Evolutionary conservation across 1,140 invertebrate genomes (phyloP).

Genomic region (Radopholus similis): DNA sequence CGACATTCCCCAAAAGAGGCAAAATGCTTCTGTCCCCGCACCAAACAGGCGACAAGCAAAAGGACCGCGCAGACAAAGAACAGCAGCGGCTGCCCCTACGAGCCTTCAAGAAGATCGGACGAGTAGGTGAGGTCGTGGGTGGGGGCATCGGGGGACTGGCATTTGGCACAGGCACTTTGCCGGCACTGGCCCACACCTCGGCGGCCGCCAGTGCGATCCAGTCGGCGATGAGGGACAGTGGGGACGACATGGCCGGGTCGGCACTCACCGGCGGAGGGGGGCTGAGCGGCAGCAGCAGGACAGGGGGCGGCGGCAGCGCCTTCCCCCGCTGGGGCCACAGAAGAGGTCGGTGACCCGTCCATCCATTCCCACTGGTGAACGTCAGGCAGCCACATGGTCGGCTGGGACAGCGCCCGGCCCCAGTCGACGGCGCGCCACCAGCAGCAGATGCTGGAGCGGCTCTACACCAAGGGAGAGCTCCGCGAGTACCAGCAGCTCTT

Average conservation of each 20-base stretch:
- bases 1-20: no score
- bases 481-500: slow-evolving; percentile 53
- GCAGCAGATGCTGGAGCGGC: slow-evolving; percentile 20
- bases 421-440: slow-evolving; percentile 5
- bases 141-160: no score
- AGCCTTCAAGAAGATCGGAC: slow-evolving; percentile 18
- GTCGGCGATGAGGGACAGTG: slow-evolving; percentile 7
- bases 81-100: slow-evolving; percentile 11
- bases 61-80: not conserved
- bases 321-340: slow-evolving; percentile 4
- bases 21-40: not conserved
- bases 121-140: no score
- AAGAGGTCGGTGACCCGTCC: not conserved
- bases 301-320: not conserved
- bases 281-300: not conserved
- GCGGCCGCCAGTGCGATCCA: not conserved
- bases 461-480: slow-evolving; percentile 26
- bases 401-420: slow-evolving; percentile 14
- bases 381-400: slow-evolving; percentile 11
- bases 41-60: slow-evolving; percentile 6
- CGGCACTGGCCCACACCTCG: slow-evolving; percentile 8
- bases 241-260: not conserved
- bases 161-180: slow-evolving; percentile 9
- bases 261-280: not conserved
- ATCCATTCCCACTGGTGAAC: not conserved